Base-by-base conservation (phyloP, 2,113 vertebrate genomes). In the Petaurus breviceps region DNA sequence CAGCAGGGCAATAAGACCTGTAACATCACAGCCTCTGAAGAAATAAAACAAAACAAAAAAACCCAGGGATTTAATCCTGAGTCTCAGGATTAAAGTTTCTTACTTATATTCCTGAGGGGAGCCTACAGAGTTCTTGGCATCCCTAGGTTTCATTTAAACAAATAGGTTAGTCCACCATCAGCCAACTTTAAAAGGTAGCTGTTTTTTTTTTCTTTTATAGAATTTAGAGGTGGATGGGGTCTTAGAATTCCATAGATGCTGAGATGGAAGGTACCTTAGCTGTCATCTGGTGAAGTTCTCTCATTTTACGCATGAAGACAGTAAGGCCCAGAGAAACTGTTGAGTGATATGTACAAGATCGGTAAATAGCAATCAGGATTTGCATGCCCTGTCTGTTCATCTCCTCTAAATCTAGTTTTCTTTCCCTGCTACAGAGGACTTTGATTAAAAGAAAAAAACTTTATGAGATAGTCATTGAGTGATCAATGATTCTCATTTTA, bases 121-220 rank as follows among this genome's bases (percentile, higher is more conserved):
- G 91, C 49, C 93, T 95, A 12, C 37, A 4, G 46, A 37, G 19
- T 52, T 95, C 90, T 61, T 47, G 55, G 91, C 46, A 28, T 0
- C 50, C n/a, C 28, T 55, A 94, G 77, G 95, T 31, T 47, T 37
- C 37, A 92, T 84, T 84, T 84, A 84, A 84, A 84, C 37, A 84
- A 77, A 10, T 9, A 91, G 92, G 93, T 54, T n/a, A 16, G 89
- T 90, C 50, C 55, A 89, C 94, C 90, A 68, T 90, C 19, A 77
- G 57, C 55, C 91, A 91, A 96, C 92, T 94, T 97, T 49, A 94
- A 37, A 93, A 96, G 5, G 51, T 77, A 53, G 16, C 26, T 53
- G 22, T 24, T 57, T 61, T 31, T 19, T 57, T 68, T 77, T n/a
- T 77, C 37, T 77, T 37, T 77, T 16, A 37, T 77, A n/a, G 31